Conservation (phyloP, 2,113 vertebrate genomes). For the Nanorana parkeri region DNA sequence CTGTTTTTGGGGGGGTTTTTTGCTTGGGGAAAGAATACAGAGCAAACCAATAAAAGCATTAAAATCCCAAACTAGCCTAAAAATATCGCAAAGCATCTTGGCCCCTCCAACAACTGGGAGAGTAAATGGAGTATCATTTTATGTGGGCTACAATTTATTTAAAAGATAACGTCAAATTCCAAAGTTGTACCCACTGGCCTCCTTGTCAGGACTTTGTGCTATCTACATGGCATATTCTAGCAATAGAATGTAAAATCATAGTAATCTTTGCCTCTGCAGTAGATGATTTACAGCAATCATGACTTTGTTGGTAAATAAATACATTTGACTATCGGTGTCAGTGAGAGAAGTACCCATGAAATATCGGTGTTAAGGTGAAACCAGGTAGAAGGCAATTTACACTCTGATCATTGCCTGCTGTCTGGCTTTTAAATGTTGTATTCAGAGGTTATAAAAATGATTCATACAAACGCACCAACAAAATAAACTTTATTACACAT, state of each 20-base stretch:
- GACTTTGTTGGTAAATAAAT: conserved; percentile 2
- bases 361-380: conserved; percentile 8
- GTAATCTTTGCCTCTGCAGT: too few species aligned
- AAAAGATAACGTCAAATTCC: too few species aligned
- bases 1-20: too few species aligned
- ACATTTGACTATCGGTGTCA: background rate
- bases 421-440: conserved; percentile 27
- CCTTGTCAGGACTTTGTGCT: conserved; percentile 1
- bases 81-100: too few species aligned
- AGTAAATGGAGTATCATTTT: too few species aligned
- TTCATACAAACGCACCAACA: conserved; percentile 39
- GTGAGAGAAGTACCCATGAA: background rate
- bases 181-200: background rate
- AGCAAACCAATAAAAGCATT: too few species aligned
- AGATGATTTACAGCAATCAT: background rate
- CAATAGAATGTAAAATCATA: too few species aligned
- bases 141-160: too few species aligned
- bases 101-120: too few species aligned
- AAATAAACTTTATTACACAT: conserved; percentile 42
- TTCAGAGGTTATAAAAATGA: conserved; percentile 32
- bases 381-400: conserved; percentile 26
- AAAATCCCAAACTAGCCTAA: too few species aligned
- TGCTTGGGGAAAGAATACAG: too few species aligned
- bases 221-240: background rate
- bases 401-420: conserved; percentile 13